phyloP scores from a whole-genome alignment of 1,140 invertebrate species.

The Dinoponera quadriceps region DNA sequence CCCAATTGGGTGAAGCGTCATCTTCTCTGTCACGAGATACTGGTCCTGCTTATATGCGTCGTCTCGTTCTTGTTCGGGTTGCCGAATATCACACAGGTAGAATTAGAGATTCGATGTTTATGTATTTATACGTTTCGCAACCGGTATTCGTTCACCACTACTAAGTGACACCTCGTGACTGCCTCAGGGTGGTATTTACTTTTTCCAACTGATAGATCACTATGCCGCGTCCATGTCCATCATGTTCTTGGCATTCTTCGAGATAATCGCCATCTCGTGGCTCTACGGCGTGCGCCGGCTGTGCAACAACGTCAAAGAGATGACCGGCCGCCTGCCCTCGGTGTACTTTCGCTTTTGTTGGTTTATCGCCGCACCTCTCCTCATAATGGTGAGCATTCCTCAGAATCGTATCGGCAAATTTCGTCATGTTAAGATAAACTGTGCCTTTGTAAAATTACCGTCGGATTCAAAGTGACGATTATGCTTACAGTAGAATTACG shows the following conservation, averaged over 20 bases:
- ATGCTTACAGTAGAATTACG: too few relatives aligned
- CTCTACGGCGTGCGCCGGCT: slow-evolving; percentile 94
- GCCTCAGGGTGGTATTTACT: slow-evolving; percentile 94
- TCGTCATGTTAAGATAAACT: too few relatives aligned
- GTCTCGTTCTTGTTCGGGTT: slow-evolving; percentile 94
- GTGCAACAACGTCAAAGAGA: slow-evolving; percentile 93
- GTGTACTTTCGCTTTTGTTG: slow-evolving; percentile 94
- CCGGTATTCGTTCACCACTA: background rate
- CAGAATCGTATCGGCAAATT: too few relatives aligned
- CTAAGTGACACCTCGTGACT: background rate
- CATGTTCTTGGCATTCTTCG: slow-evolving; percentile 96
- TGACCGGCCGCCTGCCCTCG: slow-evolving; percentile 93
- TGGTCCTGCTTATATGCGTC: slow-evolving; percentile 93
- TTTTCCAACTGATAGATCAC: slow-evolving; percentile 96
- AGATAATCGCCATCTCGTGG: slow-evolving; percentile 96
- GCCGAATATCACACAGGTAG: slow-evolving; percentile 93
- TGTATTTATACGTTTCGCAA: background rate
- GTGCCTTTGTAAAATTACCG: too few relatives aligned
- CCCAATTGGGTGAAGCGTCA: slow-evolving; percentile 92
- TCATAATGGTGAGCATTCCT: slow-evolving; percentile 89
- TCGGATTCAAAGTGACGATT: too few relatives aligned
- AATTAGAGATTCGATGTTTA: background rate
- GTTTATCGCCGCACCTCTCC: slow-evolving; percentile 91
- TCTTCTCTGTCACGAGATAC: slow-evolving; percentile 93
- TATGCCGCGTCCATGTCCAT: slow-evolving; percentile 96